Base-by-base conservation (phyloP, 2,888 invertebrate genomes). In the Aphrophora alni region DNA sequence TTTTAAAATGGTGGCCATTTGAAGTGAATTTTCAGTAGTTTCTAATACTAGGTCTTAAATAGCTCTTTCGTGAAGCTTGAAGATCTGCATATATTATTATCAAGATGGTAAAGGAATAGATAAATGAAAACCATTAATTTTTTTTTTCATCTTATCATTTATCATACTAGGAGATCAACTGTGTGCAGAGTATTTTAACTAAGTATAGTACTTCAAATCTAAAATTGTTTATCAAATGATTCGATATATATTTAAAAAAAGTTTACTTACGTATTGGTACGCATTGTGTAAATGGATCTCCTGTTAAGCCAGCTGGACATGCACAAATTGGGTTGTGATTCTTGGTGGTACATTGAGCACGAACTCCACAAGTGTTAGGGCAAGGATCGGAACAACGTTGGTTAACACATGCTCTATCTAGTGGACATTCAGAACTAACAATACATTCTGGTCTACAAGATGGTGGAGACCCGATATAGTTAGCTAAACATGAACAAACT, bases 251-350 rank as follows among this genome's bases (percentile, higher is more conserved):
- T 7, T 33, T 33, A 33, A 33, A 33, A 33, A 33, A 26, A 7
- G 33, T 3, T 21, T 76, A 80, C 92, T 92, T 91, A 95, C 94
- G 90, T 86, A 90, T 90, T 84, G 90, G 91, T 76, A 92, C 91
- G 86, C 96, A 97, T 86, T 93, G 93, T 2, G 92, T 92, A 87
- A 96, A 96, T 77, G 96, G 96, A 92, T 96, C 95, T 72, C 97
- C 97, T 59, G 94, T 94, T 89, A 93, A 94, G n/a, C 95, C 94
- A 69, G 92, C 90, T 71, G 95, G 94, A 85, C 97, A 97, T 3
- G 95, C 94, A 86, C 97, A 97, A 83, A 96, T 95, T 2, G 96
- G 96, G 86, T 94, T 95, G 87, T 97, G 96, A 87, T 96, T 95
- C 87, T 93, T 93, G 0, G 94, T 94, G 74, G 92, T 92, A 86